These are phyloP conservation scores for Monochamus alternatus DNA, from an alignment of 2,888 invertebrate species.

Conservation along the genomic window DNA sequence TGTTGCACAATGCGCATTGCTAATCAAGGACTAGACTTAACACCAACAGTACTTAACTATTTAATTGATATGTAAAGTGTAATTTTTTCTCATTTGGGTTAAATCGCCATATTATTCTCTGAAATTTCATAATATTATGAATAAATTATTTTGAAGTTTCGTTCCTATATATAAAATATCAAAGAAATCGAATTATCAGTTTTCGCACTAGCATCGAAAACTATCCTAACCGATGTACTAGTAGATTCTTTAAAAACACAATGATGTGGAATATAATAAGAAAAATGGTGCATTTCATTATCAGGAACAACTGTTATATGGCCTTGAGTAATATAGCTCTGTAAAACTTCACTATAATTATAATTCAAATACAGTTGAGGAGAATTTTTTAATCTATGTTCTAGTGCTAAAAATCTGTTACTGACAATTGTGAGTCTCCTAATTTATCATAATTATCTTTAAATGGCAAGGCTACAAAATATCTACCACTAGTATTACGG, in stretches of 20 bases:
- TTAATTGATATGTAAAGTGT: not conserved
- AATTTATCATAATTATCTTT: not conserved
- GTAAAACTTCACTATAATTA: not conserved
- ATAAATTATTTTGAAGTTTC: conserved; percentile 34
- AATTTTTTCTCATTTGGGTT: not conserved
- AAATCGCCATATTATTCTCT: not conserved
- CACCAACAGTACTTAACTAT: not conserved
- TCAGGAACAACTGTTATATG: conserved; percentile 4
- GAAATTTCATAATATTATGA: conserved; percentile 23
- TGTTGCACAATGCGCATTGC: conserved; percentile 11
- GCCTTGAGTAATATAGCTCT: not conserved
- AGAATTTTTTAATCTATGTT: not conserved
- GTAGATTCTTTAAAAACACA: not conserved
- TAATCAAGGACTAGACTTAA: not conserved
- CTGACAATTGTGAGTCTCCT: conserved; percentile 5
- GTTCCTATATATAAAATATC: conserved; percentile 31
- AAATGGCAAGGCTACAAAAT: conserved; percentile 1
- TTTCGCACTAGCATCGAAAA: conserved; percentile 15
- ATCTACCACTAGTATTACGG: not conserved
- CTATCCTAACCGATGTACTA: conserved; percentile 13
- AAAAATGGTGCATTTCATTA: not conserved
- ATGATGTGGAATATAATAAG: conserved; percentile 22
- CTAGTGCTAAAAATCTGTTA: conserved; percentile 4
- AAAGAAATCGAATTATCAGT: conserved; percentile 11
- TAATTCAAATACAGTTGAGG: not conserved